Evolutionary conservation across 2,888 invertebrate genomes (phyloP).

Genomic region (Eugnorisma glareosa): DNA sequence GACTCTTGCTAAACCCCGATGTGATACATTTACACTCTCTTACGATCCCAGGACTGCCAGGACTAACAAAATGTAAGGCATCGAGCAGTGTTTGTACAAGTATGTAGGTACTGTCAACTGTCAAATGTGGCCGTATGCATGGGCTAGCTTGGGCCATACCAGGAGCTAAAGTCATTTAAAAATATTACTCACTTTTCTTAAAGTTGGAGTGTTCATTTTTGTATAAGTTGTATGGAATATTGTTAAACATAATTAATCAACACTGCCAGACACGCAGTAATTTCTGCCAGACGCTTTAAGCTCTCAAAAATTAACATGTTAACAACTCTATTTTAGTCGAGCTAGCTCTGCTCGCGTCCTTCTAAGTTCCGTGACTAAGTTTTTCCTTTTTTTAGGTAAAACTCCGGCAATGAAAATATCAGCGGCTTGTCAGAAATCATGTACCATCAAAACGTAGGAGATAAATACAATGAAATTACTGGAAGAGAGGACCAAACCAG

Average conservation of each 20-base stretch:
- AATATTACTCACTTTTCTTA: background rate
- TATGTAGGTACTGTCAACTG: background rate
- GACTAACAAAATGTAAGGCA: background rate
- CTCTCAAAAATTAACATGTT: too few relatives aligned
- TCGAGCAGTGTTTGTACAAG: background rate
- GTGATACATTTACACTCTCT: background rate
- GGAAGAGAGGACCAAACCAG: background rate
- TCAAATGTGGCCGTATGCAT: too few relatives aligned
- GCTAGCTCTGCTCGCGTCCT: too few relatives aligned
- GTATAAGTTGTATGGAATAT: background rate
- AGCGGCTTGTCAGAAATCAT: slow-evolving; percentile 64
- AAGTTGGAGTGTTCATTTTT: background rate
- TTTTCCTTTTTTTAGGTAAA: slow-evolving; percentile 54
- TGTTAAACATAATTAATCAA: background rate
- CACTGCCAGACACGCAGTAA: background rate
- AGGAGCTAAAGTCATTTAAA: too few relatives aligned
- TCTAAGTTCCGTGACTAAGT: too few relatives aligned
- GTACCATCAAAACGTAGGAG: background rate
- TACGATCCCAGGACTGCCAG: background rate
- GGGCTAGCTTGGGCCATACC: background rate
- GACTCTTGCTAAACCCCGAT: background rate
- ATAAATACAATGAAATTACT: background rate
- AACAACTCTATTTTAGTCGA: background rate
- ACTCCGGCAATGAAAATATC: slow-evolving; percentile 56
- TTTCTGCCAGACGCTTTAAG: background rate